A percentile compares a stretch with the other conserved stretches of the same genome.
Conservation (phyloP, 2,888 invertebrate genomes). For the Lycia hirtaria region DNA sequence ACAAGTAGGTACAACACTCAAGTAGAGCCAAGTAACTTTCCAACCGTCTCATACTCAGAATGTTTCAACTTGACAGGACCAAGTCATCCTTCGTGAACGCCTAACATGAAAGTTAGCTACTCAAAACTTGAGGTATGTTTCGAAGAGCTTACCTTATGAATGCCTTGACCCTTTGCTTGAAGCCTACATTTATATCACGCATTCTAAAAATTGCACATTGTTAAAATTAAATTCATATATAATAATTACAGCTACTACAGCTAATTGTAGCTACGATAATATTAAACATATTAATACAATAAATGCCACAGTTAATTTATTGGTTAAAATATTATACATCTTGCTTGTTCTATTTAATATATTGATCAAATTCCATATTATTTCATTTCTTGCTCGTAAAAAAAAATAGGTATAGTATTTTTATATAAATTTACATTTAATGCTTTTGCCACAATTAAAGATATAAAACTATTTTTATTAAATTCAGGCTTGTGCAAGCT, state of each 20-base stretch:
- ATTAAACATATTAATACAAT: background rate
- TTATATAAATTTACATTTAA: too few relatives aligned
- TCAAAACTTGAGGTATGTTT: slow-evolving; percentile 73
- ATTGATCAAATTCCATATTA: too few relatives aligned
- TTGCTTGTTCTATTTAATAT: too few relatives aligned
- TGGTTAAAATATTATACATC: too few relatives aligned
- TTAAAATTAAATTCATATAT: background rate
- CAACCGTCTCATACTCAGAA: slow-evolving; percentile 43
- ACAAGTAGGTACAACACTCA: background rate
- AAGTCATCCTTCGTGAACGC: slow-evolving; percentile 85
- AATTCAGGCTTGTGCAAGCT: too few relatives aligned
- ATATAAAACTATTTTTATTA: too few relatives aligned
- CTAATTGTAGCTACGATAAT: background rate
- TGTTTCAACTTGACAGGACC: slow-evolving; percentile 75
- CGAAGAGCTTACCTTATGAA: slow-evolving; percentile 57
- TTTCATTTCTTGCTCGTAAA: too few relatives aligned
- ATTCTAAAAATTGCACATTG: slow-evolving; percentile 23
- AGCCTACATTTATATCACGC: slow-evolving; percentile 45
- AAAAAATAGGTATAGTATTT: too few relatives aligned
- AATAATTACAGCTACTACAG: background rate
- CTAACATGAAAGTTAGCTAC: slow-evolving; percentile 70
- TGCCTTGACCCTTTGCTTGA: slow-evolving; percentile 42
- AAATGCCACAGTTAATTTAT: background rate
- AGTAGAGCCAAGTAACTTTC: slow-evolving; percentile 18
- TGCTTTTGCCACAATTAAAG: too few relatives aligned